Evolutionary conservation across 2,797 vertebrate species (phyloP), one percentile per base, ranked within the genome.

Genomic region (Molossus molossus): DNA sequence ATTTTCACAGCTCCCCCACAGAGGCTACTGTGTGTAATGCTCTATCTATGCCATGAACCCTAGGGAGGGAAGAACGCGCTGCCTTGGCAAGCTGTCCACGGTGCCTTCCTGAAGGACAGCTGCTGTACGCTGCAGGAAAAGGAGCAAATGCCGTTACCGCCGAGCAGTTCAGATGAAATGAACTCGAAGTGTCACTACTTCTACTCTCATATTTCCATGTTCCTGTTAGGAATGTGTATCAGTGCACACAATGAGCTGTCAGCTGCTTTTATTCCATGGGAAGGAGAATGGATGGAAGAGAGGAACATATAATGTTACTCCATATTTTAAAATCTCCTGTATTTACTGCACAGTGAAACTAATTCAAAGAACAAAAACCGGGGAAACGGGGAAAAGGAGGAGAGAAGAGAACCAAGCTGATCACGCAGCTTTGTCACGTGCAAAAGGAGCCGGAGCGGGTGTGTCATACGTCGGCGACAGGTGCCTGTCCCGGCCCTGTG

Each of bases 301-400:
- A 77, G 11, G 11, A 80, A 91, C 0, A 21, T 53, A 58, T 23
- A 50, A 29, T 25, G 2, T 87, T 86, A 50, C 3, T 77, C 20
- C 17, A 83, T 64, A 83, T 79, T 73, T 53, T 25, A 69, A 37
- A 55, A 45, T 60, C 6, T 50, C 60, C 29, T 75, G 1, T 86
- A 20, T 77, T 79, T 86, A 55, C 29, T 65, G 1, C 7, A 20
- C 12, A 91, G 20, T 77, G 15, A 96, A 95, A 93, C 40, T 73
- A 92, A 77, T 80, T 84, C 21, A 57, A 80, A 91, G 4, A 81
- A 58, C 67, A 95, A 90, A 75, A 77, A n/a, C 1, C 62, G 14
- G 10, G 12, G 40, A 90, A 53, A 15, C 0, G 0, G 14, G 27
- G 12, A 25, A 65, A 72, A 17, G 13, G 2, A 53, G 1, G 7